Base-by-base conservation (phyloP, 2,888 invertebrate genomes). In the Sipha maydis region DNA sequence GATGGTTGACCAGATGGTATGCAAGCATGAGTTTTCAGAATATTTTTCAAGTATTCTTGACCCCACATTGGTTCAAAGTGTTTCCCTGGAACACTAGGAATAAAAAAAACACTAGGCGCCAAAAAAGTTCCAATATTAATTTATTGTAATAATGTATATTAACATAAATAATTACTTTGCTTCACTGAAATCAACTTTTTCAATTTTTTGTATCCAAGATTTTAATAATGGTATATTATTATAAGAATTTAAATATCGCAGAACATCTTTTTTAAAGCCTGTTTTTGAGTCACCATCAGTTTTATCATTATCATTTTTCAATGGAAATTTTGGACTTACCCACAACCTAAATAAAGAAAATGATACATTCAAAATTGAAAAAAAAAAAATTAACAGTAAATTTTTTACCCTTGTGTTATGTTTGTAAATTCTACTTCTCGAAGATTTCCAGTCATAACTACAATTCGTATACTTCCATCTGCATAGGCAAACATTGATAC, bases 361-460 rank as follows among this genome's bases (percentile, higher is more conserved):
- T 28, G 11, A 85, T 25, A 28, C 4, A 82, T 75, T 83, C 1
- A 19, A 61, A 78, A 28, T 78, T 67, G 14, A 83, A 69, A 5
- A 75, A 75, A 73, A n/a, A 48, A 34, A 54, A 9, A 83, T 21
- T 98, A n/a, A 11, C n/a, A 5, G 71, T 19, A 17, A 78, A 7
- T 28, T 90, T 92, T 96, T 91, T 92, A 96, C 94, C 98, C 98
- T 92, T 99, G 98, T 0, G 98, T 97, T 90, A 98, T 95, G 92
- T 41, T 41, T 11, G 96, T 95, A 99, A 99, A 99, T 92, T 99
- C 99, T 90, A 96, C 95, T 41, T 95, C 93, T 90, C 98, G 96
- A 7, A 99, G 93, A 93, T 99, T 99, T 0, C 98, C 97, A 0
- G 98, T 98, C 0, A 96, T 97, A 61, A 99, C 94, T 0, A 98